Evolutionary conservation across 2,797 vertebrate genomes (phyloP).

Genomic region (Tokudaia muenninki): DNA sequence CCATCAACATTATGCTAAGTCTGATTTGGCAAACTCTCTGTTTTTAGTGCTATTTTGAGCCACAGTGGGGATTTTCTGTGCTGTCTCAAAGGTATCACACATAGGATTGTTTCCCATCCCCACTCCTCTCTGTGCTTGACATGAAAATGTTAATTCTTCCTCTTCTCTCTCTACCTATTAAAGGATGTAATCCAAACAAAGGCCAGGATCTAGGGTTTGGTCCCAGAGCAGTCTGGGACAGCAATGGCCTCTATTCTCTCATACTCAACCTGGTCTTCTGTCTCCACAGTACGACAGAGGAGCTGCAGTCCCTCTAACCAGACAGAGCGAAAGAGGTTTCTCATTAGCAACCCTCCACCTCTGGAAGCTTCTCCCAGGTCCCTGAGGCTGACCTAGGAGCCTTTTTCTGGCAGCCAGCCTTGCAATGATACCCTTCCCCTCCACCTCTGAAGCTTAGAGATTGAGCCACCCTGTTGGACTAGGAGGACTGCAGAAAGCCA

Average conservation of each 20-base stretch:
- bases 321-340: background rate
- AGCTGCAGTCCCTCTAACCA: conserved; percentile 1
- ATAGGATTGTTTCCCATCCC: conserved; percentile 78
- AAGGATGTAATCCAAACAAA: conserved; percentile 81
- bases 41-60: conserved; percentile 89
- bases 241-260: background rate
- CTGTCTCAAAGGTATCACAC: conserved; percentile 89
- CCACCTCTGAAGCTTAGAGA: background rate
- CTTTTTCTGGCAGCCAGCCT: background rate
- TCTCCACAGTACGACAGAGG: background rate
- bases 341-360: background rate
- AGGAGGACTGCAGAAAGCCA: background rate
- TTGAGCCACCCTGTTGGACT: background rate
- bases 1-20: conserved; percentile 85
- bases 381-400: background rate
- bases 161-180: conserved; percentile 72
- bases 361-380: background rate
- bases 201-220: conserved; percentile 52
- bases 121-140: conserved; percentile 84
- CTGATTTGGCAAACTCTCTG: conserved; percentile 88
- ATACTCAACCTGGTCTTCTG: background rate
- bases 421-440: background rate
- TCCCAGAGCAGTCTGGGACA: background rate
- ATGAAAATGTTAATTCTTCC: conserved; percentile 85
- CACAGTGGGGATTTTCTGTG: conserved; percentile 88